Evolutionary conservation across 2,797 vertebrate species (phyloP), one percentile per base, ranked within the genome.

Genomic region (Apogon talboti): DNA sequence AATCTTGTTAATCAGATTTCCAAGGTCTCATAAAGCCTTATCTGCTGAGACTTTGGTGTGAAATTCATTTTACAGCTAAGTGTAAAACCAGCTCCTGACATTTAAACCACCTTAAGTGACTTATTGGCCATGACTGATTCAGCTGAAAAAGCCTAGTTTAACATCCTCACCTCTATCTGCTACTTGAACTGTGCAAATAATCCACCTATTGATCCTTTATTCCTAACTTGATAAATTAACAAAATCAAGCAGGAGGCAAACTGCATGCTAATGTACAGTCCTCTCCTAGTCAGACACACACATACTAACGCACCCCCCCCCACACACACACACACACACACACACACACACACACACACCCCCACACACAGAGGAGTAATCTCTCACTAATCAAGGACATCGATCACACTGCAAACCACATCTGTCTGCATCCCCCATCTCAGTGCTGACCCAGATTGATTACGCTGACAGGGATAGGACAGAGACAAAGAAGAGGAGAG

Each of bases 341-440:
- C 37, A 12, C 46, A 38, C 6, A 49, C 58, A 35, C 64, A 59
- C 72, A 53, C 54, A 60, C 40, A 44, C 59, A n/a, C 67, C 47
- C 51, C 16, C 30, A 53, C 47, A 30, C 41, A 59, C 1, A 63
- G 13, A 48, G n/a, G 11, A 57, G 72, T 79, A 83, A 89, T 88
- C 80, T 67, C 68, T 73, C 71, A 69, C 86, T 86, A 87, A 91
- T 91, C 87, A 90, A 85, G 66, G 62, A 76, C 84, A 91, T 91
- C 66, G 88, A 92, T 91, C 87, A 85, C 73, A 71, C 59, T 51
- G 68, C 71, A 69, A 83, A 86, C 81, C 80, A 79, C 86, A 81
- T 87, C 82, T 85, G 84, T 82, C 81, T 78, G 71, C 74, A 75
- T 42, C 71, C 80, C 35, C 62, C 73, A 7, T 49, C 75, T 49